Conservation (phyloP, 2,797 vertebrate genomes). For the Enteromius unitaeniatus region DNA sequence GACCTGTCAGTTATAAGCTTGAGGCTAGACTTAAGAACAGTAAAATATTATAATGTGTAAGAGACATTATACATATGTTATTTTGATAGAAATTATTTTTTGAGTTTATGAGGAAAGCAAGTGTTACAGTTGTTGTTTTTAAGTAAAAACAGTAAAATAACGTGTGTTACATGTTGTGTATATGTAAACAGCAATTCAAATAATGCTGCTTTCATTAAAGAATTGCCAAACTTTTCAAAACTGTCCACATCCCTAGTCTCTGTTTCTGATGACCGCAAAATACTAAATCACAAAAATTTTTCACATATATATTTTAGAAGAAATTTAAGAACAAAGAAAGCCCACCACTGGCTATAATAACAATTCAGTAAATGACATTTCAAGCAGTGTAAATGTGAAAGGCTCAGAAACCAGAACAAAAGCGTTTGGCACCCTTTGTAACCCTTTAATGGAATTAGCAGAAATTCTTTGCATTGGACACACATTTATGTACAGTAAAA, state of each 20-base stretch:
- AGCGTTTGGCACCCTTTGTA: neutral
- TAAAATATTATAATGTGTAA: neutral
- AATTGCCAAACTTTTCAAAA: neutral
- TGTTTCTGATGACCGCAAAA: neutral
- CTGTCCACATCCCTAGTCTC: neutral
- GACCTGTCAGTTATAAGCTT: neutral
- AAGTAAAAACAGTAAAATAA: neutral
- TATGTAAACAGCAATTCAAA: neutral
- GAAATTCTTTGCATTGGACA: neutral
- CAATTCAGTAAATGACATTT: constrained; percentile 1
- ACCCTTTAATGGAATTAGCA: constrained; percentile 8
- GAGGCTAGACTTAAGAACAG: neutral
- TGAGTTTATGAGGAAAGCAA: neutral
- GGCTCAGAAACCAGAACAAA: neutral
- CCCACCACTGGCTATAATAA: neutral
- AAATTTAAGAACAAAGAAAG: constrained; percentile 6
- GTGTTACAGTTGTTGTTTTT: too few relatives aligned
- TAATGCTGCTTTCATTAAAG: neutral
- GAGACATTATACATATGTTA: neutral
- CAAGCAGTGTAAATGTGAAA: neutral
- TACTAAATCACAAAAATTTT: neutral
- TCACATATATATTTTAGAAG: neutral
- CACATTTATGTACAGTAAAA: neutral
- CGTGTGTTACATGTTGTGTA: rapidly evolving
- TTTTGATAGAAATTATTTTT: neutral